A percentile compares a stretch with the other conserved stretches of the same genome.
phyloP scores from a whole-genome alignment of 35 echinoderm and acorn worm genomes.

The Diadema setosum region DNA sequence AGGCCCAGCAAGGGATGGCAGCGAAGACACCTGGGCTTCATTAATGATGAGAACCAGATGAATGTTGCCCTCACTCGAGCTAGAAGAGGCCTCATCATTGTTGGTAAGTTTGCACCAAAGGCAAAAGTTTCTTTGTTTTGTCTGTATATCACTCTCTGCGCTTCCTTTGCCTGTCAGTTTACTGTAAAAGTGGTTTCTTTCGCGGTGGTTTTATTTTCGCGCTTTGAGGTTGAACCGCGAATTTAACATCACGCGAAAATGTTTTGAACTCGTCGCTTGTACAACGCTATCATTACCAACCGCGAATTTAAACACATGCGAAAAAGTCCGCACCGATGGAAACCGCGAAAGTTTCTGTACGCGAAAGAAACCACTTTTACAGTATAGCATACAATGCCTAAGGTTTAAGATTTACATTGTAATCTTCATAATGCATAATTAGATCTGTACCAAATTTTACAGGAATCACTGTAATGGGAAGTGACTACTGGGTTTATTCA shows the following conservation, averaged over 20 bases:
- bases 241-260: background rate
- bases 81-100: conserved; percentile 73
- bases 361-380: too few relatives aligned
- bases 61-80: conserved; percentile 92
- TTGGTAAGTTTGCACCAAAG: conserved; percentile 54
- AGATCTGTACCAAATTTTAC: too few relatives aligned
- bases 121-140: background rate
- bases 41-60: conserved; percentile 95
- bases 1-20: conserved; percentile 80
- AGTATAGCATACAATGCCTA: too few relatives aligned
- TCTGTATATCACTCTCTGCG: background rate
- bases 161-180: background rate
- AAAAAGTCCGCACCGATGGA: too few relatives aligned
- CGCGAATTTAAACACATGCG: too few relatives aligned
- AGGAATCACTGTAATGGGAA: too few relatives aligned
- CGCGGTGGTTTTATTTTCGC: background rate
- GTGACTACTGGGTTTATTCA: too few relatives aligned
- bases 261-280: background rate
- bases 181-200: background rate
- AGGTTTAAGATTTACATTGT: too few relatives aligned
- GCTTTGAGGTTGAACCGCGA: too few relatives aligned
- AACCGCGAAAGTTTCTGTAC: too few relatives aligned
- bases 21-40: conserved; percentile 84
- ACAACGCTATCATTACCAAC: too few relatives aligned
- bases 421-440: too few relatives aligned